These are phyloP conservation scores for Philhelius pedissequus DNA, from an alignment of 2,888 invertebrate species.

Conservation along the genomic window DNA sequence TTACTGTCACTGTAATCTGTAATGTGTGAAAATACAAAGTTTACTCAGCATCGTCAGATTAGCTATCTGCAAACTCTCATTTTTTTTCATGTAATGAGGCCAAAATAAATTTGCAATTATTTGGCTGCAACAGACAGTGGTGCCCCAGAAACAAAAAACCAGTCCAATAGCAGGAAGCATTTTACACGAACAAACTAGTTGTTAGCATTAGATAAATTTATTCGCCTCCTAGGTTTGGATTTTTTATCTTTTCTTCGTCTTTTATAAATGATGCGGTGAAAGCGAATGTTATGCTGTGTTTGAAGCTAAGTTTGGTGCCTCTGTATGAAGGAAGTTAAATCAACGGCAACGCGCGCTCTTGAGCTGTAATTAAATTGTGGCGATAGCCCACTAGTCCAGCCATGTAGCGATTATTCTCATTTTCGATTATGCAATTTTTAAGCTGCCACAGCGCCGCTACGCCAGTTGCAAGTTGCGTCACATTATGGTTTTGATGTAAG, in stretches of 20 bases:
- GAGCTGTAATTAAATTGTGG: conserved; percentile 63
- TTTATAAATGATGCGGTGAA: conserved; percentile 35
- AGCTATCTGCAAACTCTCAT: neutral
- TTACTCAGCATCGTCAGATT: neutral
- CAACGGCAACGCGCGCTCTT: conserved; percentile 15
- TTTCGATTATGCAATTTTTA: conserved; percentile 56
- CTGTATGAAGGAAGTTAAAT: conserved; percentile 41
- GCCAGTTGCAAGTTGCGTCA: conserved; percentile 38
- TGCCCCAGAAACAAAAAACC: conserved; percentile 8
- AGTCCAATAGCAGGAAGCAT: conserved; percentile 37
- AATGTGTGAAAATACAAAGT: neutral
- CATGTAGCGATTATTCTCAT: conserved; percentile 48
- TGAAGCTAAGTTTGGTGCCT: neutral
- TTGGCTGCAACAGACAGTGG: neutral
- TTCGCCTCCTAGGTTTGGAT: neutral
- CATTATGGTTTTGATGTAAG: conserved; percentile 8
- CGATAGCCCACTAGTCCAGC: conserved; percentile 46
- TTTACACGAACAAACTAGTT: neutral
- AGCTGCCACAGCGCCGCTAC: neutral
- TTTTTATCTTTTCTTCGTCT: conserved; percentile 1
- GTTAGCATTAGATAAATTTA: neutral
- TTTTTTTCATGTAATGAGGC: neutral
- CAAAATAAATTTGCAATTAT: neutral
- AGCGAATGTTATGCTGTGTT: conserved; percentile 21
- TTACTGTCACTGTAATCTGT: neutral